Conservation (phyloP, 2,888 invertebrate species). For the Deladenus siricidicola region DNA sequence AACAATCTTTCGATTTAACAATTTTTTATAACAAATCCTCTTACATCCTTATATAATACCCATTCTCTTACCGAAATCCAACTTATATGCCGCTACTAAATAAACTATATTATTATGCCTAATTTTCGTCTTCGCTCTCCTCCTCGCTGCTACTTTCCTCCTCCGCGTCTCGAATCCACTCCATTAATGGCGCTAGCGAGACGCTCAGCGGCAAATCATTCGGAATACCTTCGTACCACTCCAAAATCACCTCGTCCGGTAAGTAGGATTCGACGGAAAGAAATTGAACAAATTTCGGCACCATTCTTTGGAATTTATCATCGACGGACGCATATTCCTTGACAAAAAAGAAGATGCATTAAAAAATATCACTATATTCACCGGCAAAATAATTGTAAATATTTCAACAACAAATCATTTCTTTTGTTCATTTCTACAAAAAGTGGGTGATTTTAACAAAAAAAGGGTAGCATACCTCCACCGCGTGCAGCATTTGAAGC, state of each 20-base stretch:
- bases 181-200: neutral
- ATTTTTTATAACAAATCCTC: neutral
- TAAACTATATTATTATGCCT: neutral
- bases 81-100: neutral
- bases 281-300: constrained; percentile 33
- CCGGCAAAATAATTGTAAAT: neutral
- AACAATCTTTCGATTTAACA: neutral
- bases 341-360: constrained; percentile 7
- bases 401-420: neutral
- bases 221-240: constrained; percentile 25
- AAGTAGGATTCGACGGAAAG: constrained; percentile 26
- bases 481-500: constrained; percentile 37
- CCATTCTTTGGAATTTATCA: constrained; percentile 4
- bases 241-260: constrained; percentile 27
- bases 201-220: neutral
- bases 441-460: neutral
- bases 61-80: neutral
- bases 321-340: constrained; percentile 11
- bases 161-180: constrained; percentile 1
- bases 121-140: neutral
- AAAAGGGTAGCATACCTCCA: constrained; percentile 26
- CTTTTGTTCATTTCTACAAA: neutral
- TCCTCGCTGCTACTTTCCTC: neutral
- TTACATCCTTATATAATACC: neutral
- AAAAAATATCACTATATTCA: neutral